Base-by-base conservation (phyloP, 2,888 invertebrate genomes). In the Zaprionus obscuricornis region DNA sequence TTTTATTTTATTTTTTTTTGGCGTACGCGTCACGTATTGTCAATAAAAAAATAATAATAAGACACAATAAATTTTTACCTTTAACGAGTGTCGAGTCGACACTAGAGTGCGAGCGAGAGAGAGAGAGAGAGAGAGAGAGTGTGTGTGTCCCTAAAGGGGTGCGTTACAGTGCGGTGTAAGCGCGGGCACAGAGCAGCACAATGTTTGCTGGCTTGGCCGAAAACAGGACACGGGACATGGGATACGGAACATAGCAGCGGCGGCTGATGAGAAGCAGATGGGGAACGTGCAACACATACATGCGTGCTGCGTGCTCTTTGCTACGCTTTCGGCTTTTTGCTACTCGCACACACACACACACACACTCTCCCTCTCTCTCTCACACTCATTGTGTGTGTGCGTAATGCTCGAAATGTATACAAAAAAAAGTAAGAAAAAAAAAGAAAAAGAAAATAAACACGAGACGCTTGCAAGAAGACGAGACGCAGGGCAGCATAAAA, bases 11-110 rank as follows among this genome's bases (percentile, higher is more conserved):
- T 34, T 24, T 55, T 58, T 63, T 69, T 71, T 73, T 68, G 74
- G 74, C 66, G 71, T 82, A 79, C 83, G 87, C 85, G 86, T 88
- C 87, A 88, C 88, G 88, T 88, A 85, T 75, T 82, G 85, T 83
- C 88, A 87, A 88, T 88, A 88, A 88, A 84, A 88, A 86, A 86
- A 88, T 86, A 88, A 88, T 81, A 88, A 87, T 75, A 85, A 84
- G 86, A 71, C 86, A 88, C 85, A 84, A 87, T 82, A 87, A 85
- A 88, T 87, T 88, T 70, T 68, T 78, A 85, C 86, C 86, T 86
- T 82, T 85, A 86, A 82, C 83, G 75, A 77, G 74, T 65, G 70
- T 14, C 46, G 51, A 11, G 29, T 6, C 24, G 26, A 16, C n/a
- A n/a, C n/a, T n/a, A n/a, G n/a, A n/a, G n/a, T n/a, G n/a, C n/a